Evolutionary conservation across 1,140 invertebrate species (phyloP), one percentile per base, ranked within the genome.

Genomic region (Phymorhynchus buccinoides): DNA sequence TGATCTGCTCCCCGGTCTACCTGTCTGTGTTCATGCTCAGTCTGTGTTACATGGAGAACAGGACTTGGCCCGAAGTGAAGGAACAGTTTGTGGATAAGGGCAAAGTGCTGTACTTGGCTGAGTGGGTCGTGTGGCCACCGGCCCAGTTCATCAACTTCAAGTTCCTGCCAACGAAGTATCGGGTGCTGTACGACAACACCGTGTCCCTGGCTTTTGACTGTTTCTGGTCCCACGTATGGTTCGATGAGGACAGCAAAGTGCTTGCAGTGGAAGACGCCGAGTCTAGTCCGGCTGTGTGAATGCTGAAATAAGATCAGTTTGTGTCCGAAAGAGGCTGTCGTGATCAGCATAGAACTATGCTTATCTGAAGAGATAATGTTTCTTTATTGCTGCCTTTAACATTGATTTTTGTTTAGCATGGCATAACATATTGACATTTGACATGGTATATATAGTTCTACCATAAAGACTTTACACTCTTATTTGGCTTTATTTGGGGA

Each of bases 181-280:
- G 97, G 90, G 96, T 98, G 35, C 94, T 98, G 18, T 98, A 97
- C 93, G 97, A 98, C 91, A 98, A 97, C 93, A 95, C 95, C 12
- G 96, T 98, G 91, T 98, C 97, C 39, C 94, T 98, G 90, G 96
- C 97, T 16, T 98, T 98, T 94, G 97, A 99, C 93, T 93, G 97
- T 71, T 98, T 97, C 91, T 97, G 97, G n/a, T 98, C 97, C 39
- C 96, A 97, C 93, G 96, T 98, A n/a, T 97, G 97, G 84, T 91
- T 90, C 86, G 84, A 86, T 35, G 86, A 84, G 80, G 62, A 86
- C 1, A 83, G n/a, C n/a, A 66, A 27, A 30, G 35, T 41, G 83
- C 35, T 71, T 27, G 14, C 22, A 0, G 22, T 27, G 22, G 56
- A 62, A 27, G 18, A 52, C 22, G 48, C 0, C 22, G 48, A 52